Conservation (phyloP, 2,113 vertebrate species). For the Spheniscus mendiculus region DNA sequence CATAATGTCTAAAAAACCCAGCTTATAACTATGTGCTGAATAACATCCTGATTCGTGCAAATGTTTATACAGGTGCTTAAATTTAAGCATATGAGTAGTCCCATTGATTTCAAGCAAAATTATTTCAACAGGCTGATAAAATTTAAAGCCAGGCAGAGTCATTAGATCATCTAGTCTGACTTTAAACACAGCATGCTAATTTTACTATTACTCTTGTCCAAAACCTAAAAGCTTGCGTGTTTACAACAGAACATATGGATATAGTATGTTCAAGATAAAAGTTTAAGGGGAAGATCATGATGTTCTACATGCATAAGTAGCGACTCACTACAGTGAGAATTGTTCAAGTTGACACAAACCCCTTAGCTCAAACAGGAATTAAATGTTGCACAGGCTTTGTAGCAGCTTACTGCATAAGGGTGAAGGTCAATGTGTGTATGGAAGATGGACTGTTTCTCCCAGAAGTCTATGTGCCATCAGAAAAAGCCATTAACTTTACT, state of each 20-base stretch:
- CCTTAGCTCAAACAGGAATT: background rate
- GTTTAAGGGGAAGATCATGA: background rate
- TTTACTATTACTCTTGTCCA: background rate
- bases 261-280: background rate
- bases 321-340: background rate
- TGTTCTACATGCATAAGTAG: background rate
- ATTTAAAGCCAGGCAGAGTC: constrained; percentile 13
- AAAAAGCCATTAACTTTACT: constrained; percentile 20
- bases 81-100: background rate
- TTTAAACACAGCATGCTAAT: background rate
- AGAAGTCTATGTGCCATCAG: background rate
- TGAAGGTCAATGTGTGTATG: background rate
- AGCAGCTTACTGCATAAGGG: background rate
- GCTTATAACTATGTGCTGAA: constrained; percentile 18
- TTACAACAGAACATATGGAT: background rate
- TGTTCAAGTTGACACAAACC: background rate
- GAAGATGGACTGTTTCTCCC: background rate
- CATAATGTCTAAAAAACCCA: background rate
- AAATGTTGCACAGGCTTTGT: background rate
- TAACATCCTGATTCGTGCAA: background rate
- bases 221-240: background rate
- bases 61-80: constrained; percentile 54
- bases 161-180: constrained; percentile 11
- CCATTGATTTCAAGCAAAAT: constrained; percentile 14
- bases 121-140: constrained; percentile 41